A percentile compares a stretch with the other conserved stretches of the same genome.
phyloP scores from a whole-genome alignment of 2,888 invertebrate species.

The Cylindroiulus punctatus region DNA sequence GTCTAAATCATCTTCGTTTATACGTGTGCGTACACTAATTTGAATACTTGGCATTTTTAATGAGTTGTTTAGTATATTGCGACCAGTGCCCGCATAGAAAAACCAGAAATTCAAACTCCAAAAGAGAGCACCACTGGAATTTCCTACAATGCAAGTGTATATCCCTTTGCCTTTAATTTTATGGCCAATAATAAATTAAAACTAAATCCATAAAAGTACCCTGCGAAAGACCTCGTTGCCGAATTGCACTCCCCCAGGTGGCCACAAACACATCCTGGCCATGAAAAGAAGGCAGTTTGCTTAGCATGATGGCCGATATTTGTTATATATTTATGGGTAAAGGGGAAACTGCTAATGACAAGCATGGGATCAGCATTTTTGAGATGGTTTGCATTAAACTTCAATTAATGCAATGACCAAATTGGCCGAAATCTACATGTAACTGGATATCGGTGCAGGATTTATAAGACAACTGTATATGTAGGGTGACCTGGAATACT shows the following conservation, averaged over 20 bases:
- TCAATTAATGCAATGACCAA: not conserved
- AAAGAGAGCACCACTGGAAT: slow-evolving; percentile 23
- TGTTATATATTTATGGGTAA: not conserved
- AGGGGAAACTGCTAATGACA: not conserved
- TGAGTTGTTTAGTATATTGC: not conserved
- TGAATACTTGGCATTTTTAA: not conserved
- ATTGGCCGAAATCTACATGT: no score
- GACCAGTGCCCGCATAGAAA: not conserved
- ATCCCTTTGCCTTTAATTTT: not conserved
- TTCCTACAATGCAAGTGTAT: not conserved
- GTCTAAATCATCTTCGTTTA: slow-evolving; percentile 23
- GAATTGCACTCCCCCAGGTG: slow-evolving; percentile 15
- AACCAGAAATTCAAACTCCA: not conserved
- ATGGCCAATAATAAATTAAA: slow-evolving; percentile 30
- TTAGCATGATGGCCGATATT: not conserved
- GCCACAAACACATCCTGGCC: slow-evolving; percentile 17
- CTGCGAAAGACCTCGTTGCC: not conserved
- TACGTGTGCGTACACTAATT: not conserved
- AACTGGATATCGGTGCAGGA: no score
- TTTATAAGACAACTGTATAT: no score
- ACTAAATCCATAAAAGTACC: not conserved
- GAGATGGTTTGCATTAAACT: not conserved
- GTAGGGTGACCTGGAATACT: no score
- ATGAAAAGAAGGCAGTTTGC: not conserved
- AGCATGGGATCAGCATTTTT: not conserved